A percentile compares a stretch with the other conserved stretches of the same genome.
Evolutionary conservation across 2,113 vertebrate species (phyloP).

Genomic region (Mesitornis unicolor): DNA sequence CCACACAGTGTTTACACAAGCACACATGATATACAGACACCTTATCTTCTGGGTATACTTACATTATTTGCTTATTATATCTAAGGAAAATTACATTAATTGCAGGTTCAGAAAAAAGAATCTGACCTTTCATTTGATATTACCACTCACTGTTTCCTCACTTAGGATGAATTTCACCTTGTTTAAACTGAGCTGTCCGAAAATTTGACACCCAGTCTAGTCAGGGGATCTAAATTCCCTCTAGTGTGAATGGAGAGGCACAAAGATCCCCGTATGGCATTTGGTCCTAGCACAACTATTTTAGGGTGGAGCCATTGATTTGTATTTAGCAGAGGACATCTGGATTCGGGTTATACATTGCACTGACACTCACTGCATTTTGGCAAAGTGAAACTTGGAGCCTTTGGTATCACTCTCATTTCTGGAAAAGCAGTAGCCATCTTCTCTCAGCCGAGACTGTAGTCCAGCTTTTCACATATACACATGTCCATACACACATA

Average conservation of each 20-base stretch:
- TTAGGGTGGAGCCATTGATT: background rate
- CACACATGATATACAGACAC: background rate
- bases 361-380: background rate
- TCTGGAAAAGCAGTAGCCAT: background rate
- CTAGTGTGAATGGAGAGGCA: background rate
- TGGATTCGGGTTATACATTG: background rate
- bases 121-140: background rate
- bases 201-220: background rate
- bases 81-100: background rate
- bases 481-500: background rate
- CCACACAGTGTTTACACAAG: background rate
- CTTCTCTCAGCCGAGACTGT: background rate
- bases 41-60: background rate
- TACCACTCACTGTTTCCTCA: background rate
- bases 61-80: background rate
- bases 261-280: background rate
- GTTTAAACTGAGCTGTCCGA: background rate
- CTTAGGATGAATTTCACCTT: background rate
- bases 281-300: background rate
- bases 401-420: background rate
- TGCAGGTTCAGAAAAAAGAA: background rate
- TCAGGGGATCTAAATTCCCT: fast-evolving
- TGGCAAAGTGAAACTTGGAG: background rate
- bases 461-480: background rate
- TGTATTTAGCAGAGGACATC: fast-evolving